Percentiles rank a stretch among this genome's conserved stretches.
Conservation (phyloP, 2,888 invertebrate genomes). For the Campaea margaritaria region DNA sequence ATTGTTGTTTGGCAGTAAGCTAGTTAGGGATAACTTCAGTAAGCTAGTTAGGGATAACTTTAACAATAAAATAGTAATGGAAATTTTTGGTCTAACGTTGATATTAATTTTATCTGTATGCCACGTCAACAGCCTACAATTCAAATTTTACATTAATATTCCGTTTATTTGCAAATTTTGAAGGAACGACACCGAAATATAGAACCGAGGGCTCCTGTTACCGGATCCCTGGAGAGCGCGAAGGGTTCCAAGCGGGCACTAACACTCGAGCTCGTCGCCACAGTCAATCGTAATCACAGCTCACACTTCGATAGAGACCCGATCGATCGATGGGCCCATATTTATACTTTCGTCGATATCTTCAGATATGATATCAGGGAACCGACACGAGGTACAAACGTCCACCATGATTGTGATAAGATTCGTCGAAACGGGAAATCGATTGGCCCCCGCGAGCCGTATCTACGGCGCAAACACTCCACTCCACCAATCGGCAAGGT, state of each 20-base stretch:
- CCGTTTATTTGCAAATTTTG: background rate
- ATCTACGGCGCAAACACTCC: conserved; percentile 81
- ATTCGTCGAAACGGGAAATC: conserved; percentile 74
- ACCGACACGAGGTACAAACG: conserved; percentile 76
- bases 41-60: background rate
- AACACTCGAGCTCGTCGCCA: conserved; percentile 52
- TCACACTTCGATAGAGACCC: conserved; percentile 80
- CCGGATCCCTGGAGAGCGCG: conserved; percentile 40
- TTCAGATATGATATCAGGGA: conserved; percentile 80
- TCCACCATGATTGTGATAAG: conserved; percentile 83
- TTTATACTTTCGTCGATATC: conserved; percentile 84
- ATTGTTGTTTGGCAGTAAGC: conserved; percentile 36
- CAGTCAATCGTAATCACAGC: conserved; percentile 73
- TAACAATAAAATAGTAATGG: background rate
- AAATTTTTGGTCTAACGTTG: conserved; percentile 11
- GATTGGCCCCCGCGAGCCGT: conserved; percentile 76
- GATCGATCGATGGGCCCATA: conserved; percentile 84
- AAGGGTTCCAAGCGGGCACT: conserved; percentile 48
- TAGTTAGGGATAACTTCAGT: background rate
- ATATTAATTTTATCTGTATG: conserved; percentile 1
- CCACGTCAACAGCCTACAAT: conserved; percentile 24
- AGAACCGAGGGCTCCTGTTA: conserved; percentile 16
- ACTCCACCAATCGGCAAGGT: conserved; percentile 76
- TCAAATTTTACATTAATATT: background rate
- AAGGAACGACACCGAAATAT: conserved; percentile 25